Percentiles rank a stretch among this genome's conserved stretches.
Conservation (phyloP, 1,140 invertebrate genomes). For the Oedothorax gibbosus region DNA sequence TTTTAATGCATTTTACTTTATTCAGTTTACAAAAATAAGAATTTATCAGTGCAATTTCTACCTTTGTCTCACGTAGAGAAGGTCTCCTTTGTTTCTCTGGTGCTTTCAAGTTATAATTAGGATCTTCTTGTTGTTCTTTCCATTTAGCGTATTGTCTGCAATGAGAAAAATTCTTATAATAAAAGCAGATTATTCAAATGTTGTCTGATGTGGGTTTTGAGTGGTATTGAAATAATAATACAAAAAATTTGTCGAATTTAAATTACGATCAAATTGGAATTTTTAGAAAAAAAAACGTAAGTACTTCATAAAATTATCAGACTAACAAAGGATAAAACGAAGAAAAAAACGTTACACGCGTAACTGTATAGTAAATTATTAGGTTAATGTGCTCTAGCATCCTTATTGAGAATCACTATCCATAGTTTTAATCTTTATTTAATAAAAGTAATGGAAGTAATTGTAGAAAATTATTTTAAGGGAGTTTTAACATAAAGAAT, state of each 20-base stretch:
- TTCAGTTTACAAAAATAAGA: no score
- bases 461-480: background rate
- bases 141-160: constrained; percentile 93
- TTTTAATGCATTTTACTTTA: no score
- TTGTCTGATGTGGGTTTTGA: background rate
- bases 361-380: no score
- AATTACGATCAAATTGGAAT: no score
- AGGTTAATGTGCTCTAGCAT: no score
- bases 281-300: no score
- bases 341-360: no score
- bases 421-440: background rate
- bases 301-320: no score
- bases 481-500: background rate
- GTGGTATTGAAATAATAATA: no score
- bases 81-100: constrained; percentile 79
- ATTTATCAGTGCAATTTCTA: background rate
- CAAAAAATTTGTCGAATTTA: no score
- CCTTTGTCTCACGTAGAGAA: constrained; percentile 59
- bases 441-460: background rate
- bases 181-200: constrained; percentile 32
- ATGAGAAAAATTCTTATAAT: constrained; percentile 11
- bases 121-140: constrained; percentile 79
- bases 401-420: no score
- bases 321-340: no score
- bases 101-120: constrained; percentile 83